Evolutionary conservation across 2,797 vertebrate genomes (phyloP).

Genomic region (Vespertilio murinus): DNA sequence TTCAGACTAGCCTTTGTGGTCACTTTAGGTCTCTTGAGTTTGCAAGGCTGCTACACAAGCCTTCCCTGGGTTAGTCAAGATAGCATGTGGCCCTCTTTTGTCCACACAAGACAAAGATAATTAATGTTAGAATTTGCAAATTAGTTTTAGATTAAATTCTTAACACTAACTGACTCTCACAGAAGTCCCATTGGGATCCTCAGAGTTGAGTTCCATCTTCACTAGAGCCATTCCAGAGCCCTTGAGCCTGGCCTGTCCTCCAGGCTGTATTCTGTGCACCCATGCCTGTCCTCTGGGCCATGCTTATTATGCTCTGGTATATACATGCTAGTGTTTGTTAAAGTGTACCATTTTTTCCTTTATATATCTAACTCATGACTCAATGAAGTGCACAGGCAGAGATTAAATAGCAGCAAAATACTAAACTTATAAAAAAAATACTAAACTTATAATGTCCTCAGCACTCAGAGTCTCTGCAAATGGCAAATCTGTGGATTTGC

Average conservation of each 20-base stretch:
- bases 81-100: no score
- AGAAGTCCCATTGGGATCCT: not conserved
- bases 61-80: no score
- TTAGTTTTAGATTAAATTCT: not conserved
- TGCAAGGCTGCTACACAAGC: no score
- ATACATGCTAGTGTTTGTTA: not conserved
- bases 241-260: fast-evolving
- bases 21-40: no score
- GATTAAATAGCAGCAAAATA: not conserved
- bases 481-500: not conserved
- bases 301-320: not conserved
- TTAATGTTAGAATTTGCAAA: no score
- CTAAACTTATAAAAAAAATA: no score
- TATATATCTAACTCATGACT: not conserved
- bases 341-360: not conserved
- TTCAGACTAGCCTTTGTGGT: no score
- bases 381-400: not conserved
- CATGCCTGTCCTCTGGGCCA: not conserved
- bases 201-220: not conserved
- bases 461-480: not conserved
- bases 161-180: not conserved
- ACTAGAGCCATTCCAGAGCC: not conserved
- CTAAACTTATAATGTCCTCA: not conserved
- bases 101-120: no score
- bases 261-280: fast-evolving